A percentile compares a stretch with the other conserved stretches of the same genome.
phyloP scores from a whole-genome alignment of 2,797 vertebrate species.

The Erethizon dorsatum region DNA sequence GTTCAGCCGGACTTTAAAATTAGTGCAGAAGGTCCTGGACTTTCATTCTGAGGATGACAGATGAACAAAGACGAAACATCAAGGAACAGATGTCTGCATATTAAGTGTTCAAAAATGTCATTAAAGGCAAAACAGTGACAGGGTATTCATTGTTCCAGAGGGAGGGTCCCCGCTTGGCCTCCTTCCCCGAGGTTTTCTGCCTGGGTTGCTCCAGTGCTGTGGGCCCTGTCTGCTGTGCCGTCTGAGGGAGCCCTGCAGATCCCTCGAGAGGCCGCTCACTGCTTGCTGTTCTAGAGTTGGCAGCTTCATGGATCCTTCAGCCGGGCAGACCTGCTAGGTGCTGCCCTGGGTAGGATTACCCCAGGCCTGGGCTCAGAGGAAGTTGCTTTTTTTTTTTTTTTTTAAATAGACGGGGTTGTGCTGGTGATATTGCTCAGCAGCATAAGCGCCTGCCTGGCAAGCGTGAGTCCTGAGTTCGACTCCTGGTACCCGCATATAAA shows the following conservation, averaged over 20 bases:
- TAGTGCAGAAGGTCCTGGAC: conserved; percentile 78
- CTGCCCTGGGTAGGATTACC: background rate
- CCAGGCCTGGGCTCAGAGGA: background rate
- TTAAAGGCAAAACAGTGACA: conserved; percentile 10
- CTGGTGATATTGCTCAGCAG: background rate
- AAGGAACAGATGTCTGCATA: conserved; percentile 57
- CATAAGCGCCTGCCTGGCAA: too few species aligned
- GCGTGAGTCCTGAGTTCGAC: too few species aligned
- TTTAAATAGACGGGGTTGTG: background rate
- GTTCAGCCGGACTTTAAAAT: conserved; percentile 88
- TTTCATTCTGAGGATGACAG: conserved; percentile 88
- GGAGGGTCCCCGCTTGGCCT: background rate
- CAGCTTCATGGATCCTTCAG: accelerated
- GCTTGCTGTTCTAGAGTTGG: accelerated
- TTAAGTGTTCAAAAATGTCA: background rate
- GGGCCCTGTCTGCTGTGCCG: background rate
- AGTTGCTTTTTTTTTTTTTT: background rate
- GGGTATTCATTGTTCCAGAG: background rate
- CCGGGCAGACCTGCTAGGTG: background rate
- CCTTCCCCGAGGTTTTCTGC: background rate
- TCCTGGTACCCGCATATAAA: too few species aligned
- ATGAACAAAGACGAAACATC: conserved; percentile 68
- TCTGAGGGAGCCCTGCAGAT: accelerated
- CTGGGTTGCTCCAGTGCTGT: accelerated
- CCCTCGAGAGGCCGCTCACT: accelerated